Evolutionary conservation across 2,797 vertebrate genomes (phyloP), one percentile per base, ranked within the genome.

Genomic region (Nasua narica): DNA sequence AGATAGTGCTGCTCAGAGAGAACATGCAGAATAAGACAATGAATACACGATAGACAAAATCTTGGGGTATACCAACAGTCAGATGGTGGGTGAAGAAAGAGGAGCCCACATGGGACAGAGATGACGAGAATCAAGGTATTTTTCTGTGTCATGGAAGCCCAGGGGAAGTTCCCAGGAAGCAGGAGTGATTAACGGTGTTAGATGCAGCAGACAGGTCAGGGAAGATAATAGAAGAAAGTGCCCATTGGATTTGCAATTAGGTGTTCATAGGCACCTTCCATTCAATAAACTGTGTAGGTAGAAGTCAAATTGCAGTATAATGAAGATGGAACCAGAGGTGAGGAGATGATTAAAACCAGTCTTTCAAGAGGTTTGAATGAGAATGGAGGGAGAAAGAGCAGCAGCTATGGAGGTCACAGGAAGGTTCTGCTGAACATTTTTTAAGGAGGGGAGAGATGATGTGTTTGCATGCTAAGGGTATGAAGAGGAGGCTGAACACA

Each of bases 191-290:
- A 52, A 58, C 48, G 21, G 60, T 58, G n/a, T 50, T 76, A 84
- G 90, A 87, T 91, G 83, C 72, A 86, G 62, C 89, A 77, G 91
- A 37, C 40, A 60, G 60, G 67, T 94, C 88, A 87, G 87, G 67
- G 76, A 50, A 96, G 79, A 83, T 43, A 88, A 94, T 9, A 87
- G 83, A 76, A 93, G 78, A 79, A 93, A 87, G 37, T 79, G n/a
- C 35, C 91, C 56, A 10, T 19, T 94, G 85, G n/a, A 43, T 92
- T 58, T 62, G n/a, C 60, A 79, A 69, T 43, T 58, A 91, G 74
- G 50, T 58, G n/a, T 60, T 70, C n/a, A 2, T 0, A 8, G 50
- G 48, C 37, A 58, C 62, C 89, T 37, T 18, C 19, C 43, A 27
- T 27, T 62, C 77, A 19, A 29, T 10, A 78, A 60, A 85, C 82